Base-by-base conservation (phyloP, 2,797 vertebrate genomes). In the Spinibarbus caldwelli region DNA sequence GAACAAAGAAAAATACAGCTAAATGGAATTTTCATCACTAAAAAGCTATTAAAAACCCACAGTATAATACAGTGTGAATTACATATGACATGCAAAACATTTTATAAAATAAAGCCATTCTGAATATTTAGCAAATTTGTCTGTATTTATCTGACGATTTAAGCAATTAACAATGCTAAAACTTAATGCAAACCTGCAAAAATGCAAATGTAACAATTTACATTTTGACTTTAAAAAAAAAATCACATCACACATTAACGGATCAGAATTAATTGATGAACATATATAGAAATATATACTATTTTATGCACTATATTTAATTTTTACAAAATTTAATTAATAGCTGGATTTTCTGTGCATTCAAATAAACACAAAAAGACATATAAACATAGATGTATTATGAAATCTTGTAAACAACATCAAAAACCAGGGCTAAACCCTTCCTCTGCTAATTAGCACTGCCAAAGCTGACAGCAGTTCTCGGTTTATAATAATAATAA, bases 381-480 rank as follows among this genome's bases (percentile, higher is more conserved):
- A 34, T 4, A 66, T 9, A 34, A 66, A 66, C 15, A 31, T 59
- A 49, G 3, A 31, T 34, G 29, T 9, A n/a, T 19, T 72, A 26
- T 15, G 2, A 77, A 38, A 43, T 45, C 6, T 29, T 31, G 6
- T 23, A 82, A 57, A 41, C 26, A 72, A 43, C 26, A 9, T 12
- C 19, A 57, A 62, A 43, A 57, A 12, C 2, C 26, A n/a, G 36
- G 45, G 12, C 5, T 70, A 29, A 54, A 41, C 21, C 19, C 45
- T 49, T 80, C 68, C 75, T 83, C 49, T 57, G 11, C 38, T 72
- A 82, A 81, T 71, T 49, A 38, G 17, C 59, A 45, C 45, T 73
- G 19, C n/a, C 49, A 75, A 82, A 75, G 41, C 59, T 70, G 26
- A 52, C 34, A 83, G 52, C 59, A 62, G 31, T 17, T 34, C 38